A percentile compares a stretch with the other conserved stretches of the same genome.
phyloP scores from a whole-genome alignment of 2,113 vertebrate genomes.

The Crocuta crocuta region DNA sequence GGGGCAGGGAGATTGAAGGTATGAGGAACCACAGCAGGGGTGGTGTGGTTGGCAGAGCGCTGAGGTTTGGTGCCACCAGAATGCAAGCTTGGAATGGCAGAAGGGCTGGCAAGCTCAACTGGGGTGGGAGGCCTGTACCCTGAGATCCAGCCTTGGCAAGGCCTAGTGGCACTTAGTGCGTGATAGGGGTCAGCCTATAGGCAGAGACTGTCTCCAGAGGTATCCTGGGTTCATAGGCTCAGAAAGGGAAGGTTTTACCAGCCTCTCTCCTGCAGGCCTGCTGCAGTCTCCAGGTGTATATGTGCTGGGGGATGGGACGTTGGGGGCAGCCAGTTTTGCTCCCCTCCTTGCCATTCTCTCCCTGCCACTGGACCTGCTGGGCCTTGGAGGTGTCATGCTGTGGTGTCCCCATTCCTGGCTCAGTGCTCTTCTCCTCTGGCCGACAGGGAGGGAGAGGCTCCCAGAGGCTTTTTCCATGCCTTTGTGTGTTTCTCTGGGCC shows the following conservation, averaged over 20 bases:
- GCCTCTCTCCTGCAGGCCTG: not conserved
- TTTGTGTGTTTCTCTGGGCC: constrained; percentile 38
- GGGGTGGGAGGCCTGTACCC: not conserved
- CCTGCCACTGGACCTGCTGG: not conserved
- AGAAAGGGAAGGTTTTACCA: not conserved
- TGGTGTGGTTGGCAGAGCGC: not conserved
- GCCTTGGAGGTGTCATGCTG: not conserved
- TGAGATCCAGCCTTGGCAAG: not conserved
- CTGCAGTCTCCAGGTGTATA: not conserved
- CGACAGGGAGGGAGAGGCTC: not conserved
- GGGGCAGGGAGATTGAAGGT: not conserved
- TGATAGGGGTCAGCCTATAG: not conserved
- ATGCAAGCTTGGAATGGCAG: not conserved
- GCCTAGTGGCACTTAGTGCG: not conserved
- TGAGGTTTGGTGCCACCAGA: not conserved
- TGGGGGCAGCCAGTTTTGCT: not conserved
- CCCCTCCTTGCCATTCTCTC: not conserved
- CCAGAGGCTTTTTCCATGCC: not conserved
- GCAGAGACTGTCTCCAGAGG: not conserved
- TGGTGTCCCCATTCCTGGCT: not conserved
- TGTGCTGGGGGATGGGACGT: not conserved
- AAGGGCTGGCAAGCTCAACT: not conserved
- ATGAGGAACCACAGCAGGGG: constrained; percentile 38
- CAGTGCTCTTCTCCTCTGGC: not conserved
- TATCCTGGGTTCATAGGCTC: not conserved